phyloP scores from a whole-genome alignment of 2,113 vertebrate species.

The Origma solitaria region DNA sequence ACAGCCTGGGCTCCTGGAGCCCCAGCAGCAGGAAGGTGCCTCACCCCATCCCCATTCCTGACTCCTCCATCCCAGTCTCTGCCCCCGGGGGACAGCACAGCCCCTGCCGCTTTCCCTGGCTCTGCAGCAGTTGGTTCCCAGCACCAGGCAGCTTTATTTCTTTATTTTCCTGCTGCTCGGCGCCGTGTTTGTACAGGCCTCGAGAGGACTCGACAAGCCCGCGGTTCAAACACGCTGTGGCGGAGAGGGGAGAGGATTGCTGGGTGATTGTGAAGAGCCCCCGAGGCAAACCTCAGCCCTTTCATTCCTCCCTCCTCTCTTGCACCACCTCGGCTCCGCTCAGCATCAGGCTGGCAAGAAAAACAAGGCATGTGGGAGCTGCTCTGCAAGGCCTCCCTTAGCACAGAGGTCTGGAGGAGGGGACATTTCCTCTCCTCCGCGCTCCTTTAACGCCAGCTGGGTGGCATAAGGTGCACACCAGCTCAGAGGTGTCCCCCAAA shows the following conservation, averaged over 20 bases:
- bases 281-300: constrained; percentile 55
- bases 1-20: neutral
- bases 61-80: neutral
- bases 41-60: neutral
- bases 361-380: constrained; percentile 39
- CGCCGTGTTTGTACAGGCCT: constrained; percentile 50
- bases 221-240: neutral
- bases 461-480: neutral
- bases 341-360: neutral
- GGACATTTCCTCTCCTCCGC: neutral
- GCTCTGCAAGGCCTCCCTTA: neutral
- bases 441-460: neutral
- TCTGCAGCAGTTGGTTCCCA: neutral
- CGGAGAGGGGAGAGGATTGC: constrained; percentile 19
- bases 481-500: neutral
- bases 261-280: constrained; percentile 54
- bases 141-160: neutral
- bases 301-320: constrained; percentile 53
- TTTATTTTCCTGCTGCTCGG: constrained; percentile 29
- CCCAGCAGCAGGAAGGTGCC: neutral
- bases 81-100: neutral
- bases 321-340: constrained; percentile 43
- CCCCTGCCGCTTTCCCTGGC: neutral
- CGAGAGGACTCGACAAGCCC: constrained; percentile 33
- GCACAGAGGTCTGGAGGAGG: neutral